These are phyloP conservation scores for Pipistrellus kuhlii DNA, from an alignment of 2,797 vertebrate genomes.

Conservation along the genomic window DNA sequence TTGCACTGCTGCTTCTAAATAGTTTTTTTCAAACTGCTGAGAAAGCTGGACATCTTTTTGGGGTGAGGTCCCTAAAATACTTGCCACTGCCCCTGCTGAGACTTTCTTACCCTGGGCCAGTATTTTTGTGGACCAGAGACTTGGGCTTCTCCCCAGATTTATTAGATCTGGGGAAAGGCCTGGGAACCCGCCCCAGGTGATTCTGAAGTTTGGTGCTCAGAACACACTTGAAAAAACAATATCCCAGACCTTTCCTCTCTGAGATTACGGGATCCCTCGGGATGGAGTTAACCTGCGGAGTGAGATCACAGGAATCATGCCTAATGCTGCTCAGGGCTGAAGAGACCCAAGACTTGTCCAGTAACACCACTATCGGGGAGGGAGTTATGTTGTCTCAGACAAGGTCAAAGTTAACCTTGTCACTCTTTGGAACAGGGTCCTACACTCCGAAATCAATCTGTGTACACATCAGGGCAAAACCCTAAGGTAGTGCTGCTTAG, in stretches of 20 bases:
- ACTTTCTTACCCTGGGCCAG: neutral
- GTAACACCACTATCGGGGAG: neutral
- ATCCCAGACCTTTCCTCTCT: neutral
- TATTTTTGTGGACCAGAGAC: neutral
- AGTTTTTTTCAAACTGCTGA: neutral
- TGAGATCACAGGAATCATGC: neutral
- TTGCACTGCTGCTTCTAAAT: neutral
- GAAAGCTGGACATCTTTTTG: neutral
- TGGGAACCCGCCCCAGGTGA: neutral
- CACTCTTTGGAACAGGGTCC: neutral
- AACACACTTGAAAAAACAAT: neutral
- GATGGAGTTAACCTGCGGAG: neutral
- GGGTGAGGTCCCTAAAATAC: neutral
- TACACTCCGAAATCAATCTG: neutral
- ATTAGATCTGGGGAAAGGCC: neutral
- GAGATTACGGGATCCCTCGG: neutral
- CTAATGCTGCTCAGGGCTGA: neutral
- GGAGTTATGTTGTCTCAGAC: neutral
- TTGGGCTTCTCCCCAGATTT: neutral
- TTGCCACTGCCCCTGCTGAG: neutral
- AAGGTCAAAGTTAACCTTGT: slow-evolving; percentile 28
- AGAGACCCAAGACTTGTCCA: neutral
- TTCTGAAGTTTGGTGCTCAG: neutral
- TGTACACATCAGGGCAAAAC: neutral
- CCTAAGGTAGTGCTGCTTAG: neutral